A percentile compares a stretch with the other conserved stretches of the same genome.
Conservation (phyloP, 2,797 vertebrate genomes). For the Chrysocyon brachyurus region DNA sequence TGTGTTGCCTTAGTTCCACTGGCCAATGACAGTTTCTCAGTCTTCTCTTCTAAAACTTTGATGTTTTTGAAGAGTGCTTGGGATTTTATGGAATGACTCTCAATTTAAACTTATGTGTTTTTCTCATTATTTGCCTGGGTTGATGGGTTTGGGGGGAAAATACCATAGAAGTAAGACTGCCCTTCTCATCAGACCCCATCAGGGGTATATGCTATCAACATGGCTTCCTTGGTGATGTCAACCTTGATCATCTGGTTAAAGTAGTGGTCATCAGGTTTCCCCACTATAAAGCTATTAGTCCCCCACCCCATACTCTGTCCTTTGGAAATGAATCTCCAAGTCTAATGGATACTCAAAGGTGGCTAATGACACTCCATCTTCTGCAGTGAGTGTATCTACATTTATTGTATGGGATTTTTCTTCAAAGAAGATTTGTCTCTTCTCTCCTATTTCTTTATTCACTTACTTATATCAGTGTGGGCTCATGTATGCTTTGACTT, state of each 20-base stretch:
- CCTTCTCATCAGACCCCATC: too few species aligned
- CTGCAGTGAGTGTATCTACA: not conserved
- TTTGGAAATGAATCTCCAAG: not conserved
- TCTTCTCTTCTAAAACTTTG: not conserved
- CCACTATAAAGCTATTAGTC: not conserved
- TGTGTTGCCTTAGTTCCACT: not conserved
- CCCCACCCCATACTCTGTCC: not conserved
- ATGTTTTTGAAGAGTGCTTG: not conserved
- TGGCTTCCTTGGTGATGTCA: not conserved
- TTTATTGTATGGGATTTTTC: not conserved
- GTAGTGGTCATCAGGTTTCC: not conserved
- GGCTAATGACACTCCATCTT: not conserved
- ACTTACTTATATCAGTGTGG: not conserved
- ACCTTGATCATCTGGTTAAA: too few species aligned
- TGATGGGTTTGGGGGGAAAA: not conserved
- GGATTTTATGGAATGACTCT: not conserved
- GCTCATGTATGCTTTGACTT: not conserved
- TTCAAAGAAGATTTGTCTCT: not conserved
- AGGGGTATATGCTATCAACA: not conserved
- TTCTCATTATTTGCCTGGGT: not conserved
- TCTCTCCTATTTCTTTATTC: not conserved
- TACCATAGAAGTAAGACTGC: accelerated
- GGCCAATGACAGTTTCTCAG: not conserved
- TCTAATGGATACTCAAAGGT: not conserved
- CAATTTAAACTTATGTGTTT: not conserved